Evolutionary conservation across 2,888 invertebrate species (phyloP).

Genomic region (Synanthedon tipuliformis): DNA sequence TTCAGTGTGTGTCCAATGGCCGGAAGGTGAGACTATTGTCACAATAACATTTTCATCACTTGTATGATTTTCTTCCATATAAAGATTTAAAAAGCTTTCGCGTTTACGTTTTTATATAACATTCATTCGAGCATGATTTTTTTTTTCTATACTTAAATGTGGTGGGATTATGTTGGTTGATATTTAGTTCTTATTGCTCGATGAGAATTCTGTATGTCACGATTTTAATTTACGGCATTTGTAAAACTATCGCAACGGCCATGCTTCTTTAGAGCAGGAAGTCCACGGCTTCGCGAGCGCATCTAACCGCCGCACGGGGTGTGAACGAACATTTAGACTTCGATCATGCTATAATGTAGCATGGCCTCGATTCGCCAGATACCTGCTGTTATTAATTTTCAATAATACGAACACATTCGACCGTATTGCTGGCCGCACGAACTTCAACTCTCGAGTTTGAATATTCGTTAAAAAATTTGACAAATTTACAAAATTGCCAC

Average conservation of each 20-base stretch:
- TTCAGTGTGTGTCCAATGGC: slow-evolving; percentile 93
- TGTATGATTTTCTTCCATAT: slow-evolving; percentile 23
- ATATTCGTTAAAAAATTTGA: no score
- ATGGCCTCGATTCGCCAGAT: slow-evolving; percentile 29
- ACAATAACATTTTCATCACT: slow-evolving; percentile 10
- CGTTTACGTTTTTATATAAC: slow-evolving; percentile 54
- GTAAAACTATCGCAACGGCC: slow-evolving; percentile 35
- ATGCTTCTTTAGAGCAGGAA: slow-evolving; percentile 47
- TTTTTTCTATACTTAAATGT: slow-evolving; percentile 48
- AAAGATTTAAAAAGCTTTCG: slow-evolving; percentile 46
- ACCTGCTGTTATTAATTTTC: slow-evolving; percentile 26
- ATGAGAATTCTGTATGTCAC: slow-evolving; percentile 39
- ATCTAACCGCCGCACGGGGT: slow-evolving; percentile 20
- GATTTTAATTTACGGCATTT: slow-evolving; percentile 39
- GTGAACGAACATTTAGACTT: slow-evolving; percentile 11
- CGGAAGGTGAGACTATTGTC: slow-evolving; percentile 77
- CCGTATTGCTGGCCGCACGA: no score
- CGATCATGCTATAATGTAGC: slow-evolving; percentile 38
- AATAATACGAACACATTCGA: slow-evolving; percentile 23
- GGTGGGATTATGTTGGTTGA: slow-evolving; percentile 56
- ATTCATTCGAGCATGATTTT: slow-evolving; percentile 62
- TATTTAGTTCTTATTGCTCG: slow-evolving; percentile 44
- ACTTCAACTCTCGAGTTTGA: no score
- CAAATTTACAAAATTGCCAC: no score
- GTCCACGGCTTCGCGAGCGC: slow-evolving; percentile 15